Base-by-base conservation (phyloP, 2,888 invertebrate species). In the Trichogramma dendrolimi region DNA sequence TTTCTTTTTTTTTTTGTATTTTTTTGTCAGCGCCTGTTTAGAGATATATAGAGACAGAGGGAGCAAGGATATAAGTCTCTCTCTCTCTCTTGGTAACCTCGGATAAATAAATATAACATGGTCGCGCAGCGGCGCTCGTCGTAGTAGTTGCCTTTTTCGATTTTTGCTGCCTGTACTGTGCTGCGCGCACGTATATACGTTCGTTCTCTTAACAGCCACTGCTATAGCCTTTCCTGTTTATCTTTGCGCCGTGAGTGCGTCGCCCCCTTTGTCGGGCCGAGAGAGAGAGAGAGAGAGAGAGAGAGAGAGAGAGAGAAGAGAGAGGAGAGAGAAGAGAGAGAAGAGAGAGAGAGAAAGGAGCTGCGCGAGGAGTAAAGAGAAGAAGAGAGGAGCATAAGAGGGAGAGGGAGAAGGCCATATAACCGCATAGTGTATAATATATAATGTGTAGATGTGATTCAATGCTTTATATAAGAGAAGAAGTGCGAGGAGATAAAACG, bases 41-140 rank as follows among this genome's bases (percentile, higher is more conserved):
- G 27, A 27, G 27, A 27, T 27, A 27, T 27, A 27, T 27, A 27
- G 27, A 27, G 27, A 27, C 27, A 27, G 27, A 27, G 27, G 27
- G 27, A 27, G 42, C 3, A 42, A 41, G 56, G 38, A 49, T 42
- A 49, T 57, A 42, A 57, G 49, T 57, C 49, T 57, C 43, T 4
- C 44, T 8, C 5, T 7, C 14, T 4, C 38, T 48, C 48, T 10
- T 38, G 27, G 27, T 5, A 10, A 7, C 38, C 52, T 14, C 51
- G 39, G 57, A 55, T 55, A 57, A 57, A 57, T 57, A 61, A 61
- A 57, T 57, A 43, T 8, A 47, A 10, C 10, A 27, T 27, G 27
- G 27, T 27, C 27, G 27, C 27, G 27, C 11, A 10, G 10, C 11
- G 14, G 5, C 47, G 40, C 39, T 46, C n/a, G 42, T 50, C 10